Evolutionary conservation across 2,797 vertebrate species (phyloP), one percentile per base, ranked within the genome.

Genomic region (Sciurus carolinensis): DNA sequence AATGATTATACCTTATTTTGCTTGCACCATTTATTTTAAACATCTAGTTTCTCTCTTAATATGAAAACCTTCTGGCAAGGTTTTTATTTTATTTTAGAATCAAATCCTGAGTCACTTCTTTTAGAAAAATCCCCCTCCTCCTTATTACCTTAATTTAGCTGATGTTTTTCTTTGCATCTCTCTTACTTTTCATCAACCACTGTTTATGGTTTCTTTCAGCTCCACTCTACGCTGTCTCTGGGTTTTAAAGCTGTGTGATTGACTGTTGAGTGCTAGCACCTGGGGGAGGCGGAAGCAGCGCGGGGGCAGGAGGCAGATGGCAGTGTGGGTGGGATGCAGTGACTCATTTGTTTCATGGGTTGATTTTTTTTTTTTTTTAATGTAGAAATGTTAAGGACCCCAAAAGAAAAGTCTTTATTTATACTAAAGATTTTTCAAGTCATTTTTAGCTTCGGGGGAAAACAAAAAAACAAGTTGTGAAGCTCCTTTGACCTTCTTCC

Each of bases 321-420:
- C 18, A 88, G 44, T 82, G 90, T 83, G 84, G 33, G 90, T 96
- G 95, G 93, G 66, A 5, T 50, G 57, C 71, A 9, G 30, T 84
- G 93, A 97, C 44, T 95, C 64, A 81, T 72, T 94, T 87, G 47
- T 89, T 96, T 97, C 71, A 75, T 95, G 47, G 67, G 85, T 96
- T 97, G 75, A n/a, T 91, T 95, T 97, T 62, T 59, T 57, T 57
- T 54, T 39, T 39, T 39, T 57, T 57, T 93, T 96, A 33, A 83
- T 88, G 33, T 62, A 94, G 81, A 88, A 94, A 94, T 91, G 79
- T 80, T 86, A 79, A 67, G n/a, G 90, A 89, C 88, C 95, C 95
- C 83, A 64, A 39, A 95, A 88, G 91, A 95, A 94, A 94, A 91
- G 54, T 59, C 80, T 82, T 66, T 95, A 39, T 72, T 92, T 96